Conservation (phyloP, 2,797 vertebrate genomes). For the Chrosomus eos region DNA sequence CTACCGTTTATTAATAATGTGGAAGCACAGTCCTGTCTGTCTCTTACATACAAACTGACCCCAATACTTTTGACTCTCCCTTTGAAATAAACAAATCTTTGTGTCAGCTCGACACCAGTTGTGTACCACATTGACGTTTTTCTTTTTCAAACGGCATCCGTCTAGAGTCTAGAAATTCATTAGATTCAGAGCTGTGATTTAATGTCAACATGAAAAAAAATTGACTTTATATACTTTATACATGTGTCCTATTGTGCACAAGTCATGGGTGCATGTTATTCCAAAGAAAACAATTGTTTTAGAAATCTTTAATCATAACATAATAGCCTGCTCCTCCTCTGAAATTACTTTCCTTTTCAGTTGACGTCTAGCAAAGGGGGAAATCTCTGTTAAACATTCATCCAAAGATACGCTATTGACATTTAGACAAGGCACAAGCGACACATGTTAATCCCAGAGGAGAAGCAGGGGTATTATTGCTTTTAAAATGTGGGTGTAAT, state of each 20-base stretch:
- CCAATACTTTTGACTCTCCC: slow-evolving; percentile 36
- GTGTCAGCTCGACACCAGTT: neutral
- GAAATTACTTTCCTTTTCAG: neutral
- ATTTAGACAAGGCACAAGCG: slow-evolving; percentile 30
- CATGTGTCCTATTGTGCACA: neutral
- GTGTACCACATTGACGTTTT: neutral
- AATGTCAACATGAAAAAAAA: slow-evolving; percentile 6
- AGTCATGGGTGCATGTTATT: neutral
- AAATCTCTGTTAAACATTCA: slow-evolving; percentile 30
- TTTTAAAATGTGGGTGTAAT: slow-evolving; percentile 10
- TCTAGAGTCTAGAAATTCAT: neutral
- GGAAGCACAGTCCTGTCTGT: slow-evolving; percentile 31
- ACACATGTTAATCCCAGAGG: slow-evolving; percentile 2
- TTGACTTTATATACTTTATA: neutral
- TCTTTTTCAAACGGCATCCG: neutral
- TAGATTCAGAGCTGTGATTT: slow-evolving; percentile 4
- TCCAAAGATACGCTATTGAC: slow-evolving; percentile 24
- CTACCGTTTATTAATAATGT: slow-evolving; percentile 44
- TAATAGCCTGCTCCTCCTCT: neutral
- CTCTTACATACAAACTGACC: slow-evolving; percentile 27
- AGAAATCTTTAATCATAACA: neutral
- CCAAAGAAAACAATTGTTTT: neutral
- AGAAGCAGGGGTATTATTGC: slow-evolving; percentile 9
- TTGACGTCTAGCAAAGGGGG: neutral
- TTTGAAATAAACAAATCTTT: slow-evolving; percentile 16